Percentiles rank a stretch among this genome's conserved stretches.
Evolutionary conservation across 37 sponge, comb jelly and placozoan species (phyloP).

Genomic region (Ephydatia muelleri): DNA sequence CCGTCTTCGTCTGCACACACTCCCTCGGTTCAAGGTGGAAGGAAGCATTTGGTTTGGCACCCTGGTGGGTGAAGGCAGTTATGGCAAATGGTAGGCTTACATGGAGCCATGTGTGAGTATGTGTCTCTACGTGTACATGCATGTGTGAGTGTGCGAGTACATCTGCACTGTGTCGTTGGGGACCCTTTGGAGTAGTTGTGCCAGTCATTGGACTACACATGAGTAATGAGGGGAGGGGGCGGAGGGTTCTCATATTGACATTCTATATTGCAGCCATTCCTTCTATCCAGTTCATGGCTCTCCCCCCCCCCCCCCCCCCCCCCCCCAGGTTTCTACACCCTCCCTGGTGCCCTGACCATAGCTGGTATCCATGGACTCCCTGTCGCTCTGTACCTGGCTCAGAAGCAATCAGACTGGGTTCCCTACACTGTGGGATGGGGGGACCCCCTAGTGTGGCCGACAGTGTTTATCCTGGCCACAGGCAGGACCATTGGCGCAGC

Average conservation of each 20-base stretch:
- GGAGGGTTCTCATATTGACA: background rate
- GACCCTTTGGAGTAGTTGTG: background rate
- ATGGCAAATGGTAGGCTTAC: slow-evolving; percentile 71
- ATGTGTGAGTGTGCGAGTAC: slow-evolving; percentile 12
- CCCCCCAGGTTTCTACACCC: background rate
- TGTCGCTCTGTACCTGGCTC: slow-evolving; percentile 41
- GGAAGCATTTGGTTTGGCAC: slow-evolving; percentile 57
- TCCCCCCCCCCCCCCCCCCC: background rate
- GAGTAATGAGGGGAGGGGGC: background rate
- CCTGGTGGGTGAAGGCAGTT: slow-evolving; percentile 68
- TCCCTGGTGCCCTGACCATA: slow-evolving; percentile 41
- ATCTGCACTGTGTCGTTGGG: background rate
- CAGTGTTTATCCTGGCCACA: slow-evolving; percentile 20
- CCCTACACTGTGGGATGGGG: background rate
- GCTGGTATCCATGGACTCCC: slow-evolving; percentile 68
- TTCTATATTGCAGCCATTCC: too few relatives aligned
- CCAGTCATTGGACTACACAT: background rate
- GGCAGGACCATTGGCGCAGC: slow-evolving; percentile 44
- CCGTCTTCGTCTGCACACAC: slow-evolving; percentile 74
- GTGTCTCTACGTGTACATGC: slow-evolving; percentile 18
- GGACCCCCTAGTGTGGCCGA: background rate
- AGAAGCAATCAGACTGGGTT: background rate
- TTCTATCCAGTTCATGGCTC: background rate
- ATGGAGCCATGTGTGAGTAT: slow-evolving; percentile 1
- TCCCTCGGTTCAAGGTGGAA: slow-evolving; percentile 61